Evolutionary conservation across 53 echinoderm and acorn worm species (phyloP).

Genomic region (Temnopleurus reevesii): DNA sequence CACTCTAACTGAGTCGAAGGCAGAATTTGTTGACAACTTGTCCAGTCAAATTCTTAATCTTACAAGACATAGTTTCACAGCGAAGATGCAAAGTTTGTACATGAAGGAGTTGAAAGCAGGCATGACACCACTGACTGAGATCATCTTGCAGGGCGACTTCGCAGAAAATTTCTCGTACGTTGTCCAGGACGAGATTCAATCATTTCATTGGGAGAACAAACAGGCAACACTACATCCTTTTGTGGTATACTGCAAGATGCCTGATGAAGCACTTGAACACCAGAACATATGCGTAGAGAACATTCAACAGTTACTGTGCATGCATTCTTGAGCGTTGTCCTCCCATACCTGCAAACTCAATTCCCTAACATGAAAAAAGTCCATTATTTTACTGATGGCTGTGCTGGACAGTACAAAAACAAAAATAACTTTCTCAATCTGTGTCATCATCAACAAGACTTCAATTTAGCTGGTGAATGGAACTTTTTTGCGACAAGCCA

Average conservation of each 20-base stretch:
- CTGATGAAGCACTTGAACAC: constrained; percentile 50
- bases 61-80: constrained; percentile 60
- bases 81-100: constrained; percentile 60
- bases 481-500: constrained; percentile 67
- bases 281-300: constrained; percentile 54
- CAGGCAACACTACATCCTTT: constrained; percentile 70
- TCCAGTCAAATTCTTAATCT: constrained; percentile 50
- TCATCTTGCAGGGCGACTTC: constrained; percentile 70
- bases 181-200: constrained; percentile 69
- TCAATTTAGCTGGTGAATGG: constrained; percentile 55
- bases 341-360: constrained; percentile 32
- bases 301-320: constrained; percentile 60
- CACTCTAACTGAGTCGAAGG: constrained; percentile 37
- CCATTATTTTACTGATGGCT: constrained; percentile 67
- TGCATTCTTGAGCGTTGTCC: neutral
- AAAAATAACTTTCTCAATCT: constrained; percentile 49
- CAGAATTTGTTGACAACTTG: constrained; percentile 54
- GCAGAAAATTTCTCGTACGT: constrained; percentile 62
- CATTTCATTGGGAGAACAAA: constrained; percentile 67
- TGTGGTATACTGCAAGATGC: constrained; percentile 41
- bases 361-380: constrained; percentile 10
- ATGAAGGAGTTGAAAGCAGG: constrained; percentile 58
- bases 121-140: constrained; percentile 48
- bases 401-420: constrained; percentile 67
- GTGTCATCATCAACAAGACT: constrained; percentile 56